These are phyloP conservation scores for Hirtodrosophila alboralis DNA, from an alignment of 2,888 invertebrate genomes.

Conservation along the genomic window DNA sequence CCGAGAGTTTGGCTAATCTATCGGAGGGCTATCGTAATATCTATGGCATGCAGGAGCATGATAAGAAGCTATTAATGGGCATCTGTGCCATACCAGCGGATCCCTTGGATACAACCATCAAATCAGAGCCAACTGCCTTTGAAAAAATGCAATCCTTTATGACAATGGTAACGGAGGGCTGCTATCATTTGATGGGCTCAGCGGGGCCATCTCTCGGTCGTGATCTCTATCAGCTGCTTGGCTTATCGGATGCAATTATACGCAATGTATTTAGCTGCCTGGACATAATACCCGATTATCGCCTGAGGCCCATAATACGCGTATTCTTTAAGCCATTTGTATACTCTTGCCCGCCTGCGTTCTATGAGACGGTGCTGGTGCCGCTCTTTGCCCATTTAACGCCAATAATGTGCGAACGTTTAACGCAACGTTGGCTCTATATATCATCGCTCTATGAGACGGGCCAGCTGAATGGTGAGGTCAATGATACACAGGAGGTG, in stretches of 20 bases:
- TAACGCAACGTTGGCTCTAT: conserved; percentile 92
- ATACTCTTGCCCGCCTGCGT: conserved; percentile 92
- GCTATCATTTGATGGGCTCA: conserved; percentile 91
- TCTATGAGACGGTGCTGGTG: conserved; percentile 90
- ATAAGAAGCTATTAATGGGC: conserved; percentile 90
- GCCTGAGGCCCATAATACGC: conserved; percentile 92
- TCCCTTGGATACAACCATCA: conserved; percentile 84
- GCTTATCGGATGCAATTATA: conserved; percentile 90
- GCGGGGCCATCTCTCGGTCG: conserved; percentile 92
- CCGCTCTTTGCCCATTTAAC: conserved; percentile 91
- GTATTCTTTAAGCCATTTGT: conserved; percentile 94
- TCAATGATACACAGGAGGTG: conserved; percentile 88
- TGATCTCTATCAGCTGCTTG: conserved; percentile 92
- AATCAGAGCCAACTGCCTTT: conserved; percentile 86
- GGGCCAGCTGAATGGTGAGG: conserved; percentile 90
- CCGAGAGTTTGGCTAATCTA: conserved; percentile 87
- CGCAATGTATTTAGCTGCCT: conserved; percentile 85
- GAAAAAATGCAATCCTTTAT: conserved; percentile 94
- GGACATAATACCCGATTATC: conserved; percentile 92
- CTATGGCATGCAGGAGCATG: conserved; percentile 89
- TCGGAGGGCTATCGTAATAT: conserved; percentile 86
- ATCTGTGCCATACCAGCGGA: conserved; percentile 84
- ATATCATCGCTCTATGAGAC: conserved; percentile 90
- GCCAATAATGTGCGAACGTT: conserved; percentile 89
- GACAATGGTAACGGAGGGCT: conserved; percentile 91